These are phyloP conservation scores for Aurelia sp. DNA, from an alignment of 30 jellyfish, hydroid and myxozoan genomes.

Conservation along the genomic window DNA sequence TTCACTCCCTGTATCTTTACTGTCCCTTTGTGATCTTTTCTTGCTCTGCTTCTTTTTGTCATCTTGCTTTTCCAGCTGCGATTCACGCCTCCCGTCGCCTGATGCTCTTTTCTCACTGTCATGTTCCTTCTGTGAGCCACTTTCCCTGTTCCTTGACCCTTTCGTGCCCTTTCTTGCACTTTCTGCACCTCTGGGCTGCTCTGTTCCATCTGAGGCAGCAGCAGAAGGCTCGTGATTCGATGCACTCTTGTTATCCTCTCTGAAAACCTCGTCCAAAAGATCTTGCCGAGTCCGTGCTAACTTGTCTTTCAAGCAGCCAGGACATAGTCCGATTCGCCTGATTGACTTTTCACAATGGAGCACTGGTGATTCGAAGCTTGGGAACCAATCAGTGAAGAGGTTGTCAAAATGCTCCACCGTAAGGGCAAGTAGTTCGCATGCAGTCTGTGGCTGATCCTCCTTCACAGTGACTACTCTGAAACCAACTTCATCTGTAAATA, in stretches of 20 bases:
- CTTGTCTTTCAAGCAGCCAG: slow-evolving; percentile 69
- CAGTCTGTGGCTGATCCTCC: slow-evolving; percentile 60
- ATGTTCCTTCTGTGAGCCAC: neutral
- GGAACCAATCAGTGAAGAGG: slow-evolving; percentile 90
- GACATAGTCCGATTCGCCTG: slow-evolving; percentile 82
- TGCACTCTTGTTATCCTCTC: no score
- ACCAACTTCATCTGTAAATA: slow-evolving; percentile 41
- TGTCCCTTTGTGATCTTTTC: neutral
- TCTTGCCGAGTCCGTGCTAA: neutral
- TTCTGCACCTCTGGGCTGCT: no score
- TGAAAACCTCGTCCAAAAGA: neutral
- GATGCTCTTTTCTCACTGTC: neutral
- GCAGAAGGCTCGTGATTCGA: no score
- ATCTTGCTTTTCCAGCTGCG: neutral
- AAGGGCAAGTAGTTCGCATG: slow-evolving; percentile 80
- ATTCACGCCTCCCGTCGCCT: neutral
- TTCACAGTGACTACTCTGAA: slow-evolving; percentile 80
- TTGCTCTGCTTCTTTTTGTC: neutral
- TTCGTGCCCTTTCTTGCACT: neutral
- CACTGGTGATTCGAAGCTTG: slow-evolving; percentile 59
- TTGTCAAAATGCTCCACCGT: slow-evolving; percentile 91
- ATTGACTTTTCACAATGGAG: slow-evolving; percentile 67
- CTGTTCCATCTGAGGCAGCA: no score
- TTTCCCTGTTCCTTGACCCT: neutral
- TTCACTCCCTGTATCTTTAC: neutral